Conservation (phyloP, 2,888 invertebrate genomes). For the Oasisia sp. region DNA sequence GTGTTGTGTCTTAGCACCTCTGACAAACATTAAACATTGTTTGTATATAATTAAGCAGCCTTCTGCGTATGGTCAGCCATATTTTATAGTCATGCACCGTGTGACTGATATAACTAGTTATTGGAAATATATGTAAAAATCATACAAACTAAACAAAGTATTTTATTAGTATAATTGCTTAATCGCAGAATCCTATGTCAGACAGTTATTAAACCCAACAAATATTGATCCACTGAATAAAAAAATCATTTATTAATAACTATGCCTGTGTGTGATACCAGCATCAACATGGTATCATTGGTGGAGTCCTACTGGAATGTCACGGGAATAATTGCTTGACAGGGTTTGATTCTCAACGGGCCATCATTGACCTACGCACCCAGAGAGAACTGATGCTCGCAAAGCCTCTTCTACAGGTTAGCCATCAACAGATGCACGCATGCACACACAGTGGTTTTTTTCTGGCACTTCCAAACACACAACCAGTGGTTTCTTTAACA, state of each 20-base stretch:
- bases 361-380: slow-evolving; percentile 77
- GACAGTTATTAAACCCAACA: too few species aligned
- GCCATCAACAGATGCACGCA: background rate
- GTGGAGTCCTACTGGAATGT: background rate
- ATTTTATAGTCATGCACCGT: background rate
- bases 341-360: slow-evolving; percentile 81
- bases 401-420: slow-evolving; percentile 76
- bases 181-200: too few species aligned
- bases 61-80: background rate
- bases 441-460: background rate
- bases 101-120: background rate
- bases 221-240: background rate
- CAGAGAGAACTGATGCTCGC: slow-evolving; percentile 73
- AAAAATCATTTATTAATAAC: background rate
- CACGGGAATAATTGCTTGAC: slow-evolving; percentile 20
- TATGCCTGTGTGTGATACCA: background rate
- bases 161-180: background rate
- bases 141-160: background rate
- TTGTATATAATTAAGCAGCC: background rate
- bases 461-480: background rate
- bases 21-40: background rate
- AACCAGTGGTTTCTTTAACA: too few species aligned
- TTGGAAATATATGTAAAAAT: background rate
- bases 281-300: background rate
- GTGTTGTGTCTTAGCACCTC: background rate